Evolutionary conservation across 2,888 invertebrate species (phyloP), one percentile per base, ranked within the genome.

Genomic region (Rhagophthalmus giganteus): DNA sequence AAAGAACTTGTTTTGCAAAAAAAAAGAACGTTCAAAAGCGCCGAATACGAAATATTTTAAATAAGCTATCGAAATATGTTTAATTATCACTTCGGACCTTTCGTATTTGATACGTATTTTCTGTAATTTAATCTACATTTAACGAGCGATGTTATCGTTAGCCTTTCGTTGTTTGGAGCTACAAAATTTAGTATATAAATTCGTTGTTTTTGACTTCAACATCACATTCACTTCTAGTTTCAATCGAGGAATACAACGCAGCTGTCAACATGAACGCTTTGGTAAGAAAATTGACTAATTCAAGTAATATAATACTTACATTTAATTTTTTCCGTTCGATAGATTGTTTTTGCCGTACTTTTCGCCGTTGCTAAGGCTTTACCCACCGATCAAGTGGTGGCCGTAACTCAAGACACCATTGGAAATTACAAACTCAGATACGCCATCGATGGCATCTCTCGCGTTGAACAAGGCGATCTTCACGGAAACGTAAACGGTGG

Each of bases 361-460:
- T 20, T 20, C 20, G 20, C 7, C 3, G 7, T 20, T 20, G 20
- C 7, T 3, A 3, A 30, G n/a, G 47, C 54, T 9, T 11, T 1
- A 13, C 33, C 32, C n/a, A 28, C 38, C 3, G 37, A 46, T 8
- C 37, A 58, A 31, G 14, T 46, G 5, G 56, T 57, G 5, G 32
- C 59, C 13, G 57, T 62, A 5, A 54, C 51, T 37, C 57, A 63
- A 50, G 60, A 63, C 25, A 60, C 62, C 6, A 14, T 54, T 6
- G 64, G 64, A 1, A 59, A 60, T 26, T 64, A 64, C 55, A 54
- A 61, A 11, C 48, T 58, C 28, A 47, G 54, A 20, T 61, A 58
- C 38, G 37, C 54, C 27, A 45, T 57, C 4, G 56, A 54, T 5
- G 60, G 58, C 10, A 50, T 46, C 16, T 56, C 58, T 25, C 57